phyloP scores from a whole-genome alignment of 2,113 vertebrate genomes.

The Ia io region DNA sequence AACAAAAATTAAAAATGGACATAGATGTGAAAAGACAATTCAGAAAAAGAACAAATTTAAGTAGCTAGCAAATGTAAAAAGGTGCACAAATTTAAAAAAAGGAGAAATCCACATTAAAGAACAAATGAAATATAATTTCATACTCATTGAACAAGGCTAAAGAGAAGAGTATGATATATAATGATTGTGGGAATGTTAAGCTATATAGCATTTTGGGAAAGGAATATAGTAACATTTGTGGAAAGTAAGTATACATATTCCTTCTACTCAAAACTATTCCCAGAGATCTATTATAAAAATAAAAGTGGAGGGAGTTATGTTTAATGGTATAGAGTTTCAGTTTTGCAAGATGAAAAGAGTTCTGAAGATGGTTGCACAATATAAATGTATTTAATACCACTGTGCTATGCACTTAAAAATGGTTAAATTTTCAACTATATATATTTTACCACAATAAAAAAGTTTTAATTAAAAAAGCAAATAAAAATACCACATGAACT shows the following conservation, averaged over 20 bases:
- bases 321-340: background rate
- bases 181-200: background rate
- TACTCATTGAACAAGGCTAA: background rate
- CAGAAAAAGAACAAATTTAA: background rate
- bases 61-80: background rate
- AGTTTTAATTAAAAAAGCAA: conserved; percentile 16
- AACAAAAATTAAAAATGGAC: background rate
- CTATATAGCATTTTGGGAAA: background rate
- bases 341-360: conserved; percentile 14
- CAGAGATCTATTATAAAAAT: background rate
- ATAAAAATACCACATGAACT: background rate
- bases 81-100: background rate
- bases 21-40: background rate
- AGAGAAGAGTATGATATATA: background rate
- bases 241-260: background rate
- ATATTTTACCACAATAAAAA: background rate
- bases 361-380: background rate
- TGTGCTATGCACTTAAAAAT: background rate
- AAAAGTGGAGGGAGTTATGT: background rate
- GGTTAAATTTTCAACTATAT: background rate
- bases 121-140: background rate
- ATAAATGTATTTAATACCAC: background rate
- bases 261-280: background rate
- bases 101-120: background rate
- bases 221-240: background rate